A percentile compares a stretch with the other conserved stretches of the same genome.
Conservation (phyloP, 30 jellyfish, hydroid and myxozoan species). For the Aurelia aurita region DNA sequence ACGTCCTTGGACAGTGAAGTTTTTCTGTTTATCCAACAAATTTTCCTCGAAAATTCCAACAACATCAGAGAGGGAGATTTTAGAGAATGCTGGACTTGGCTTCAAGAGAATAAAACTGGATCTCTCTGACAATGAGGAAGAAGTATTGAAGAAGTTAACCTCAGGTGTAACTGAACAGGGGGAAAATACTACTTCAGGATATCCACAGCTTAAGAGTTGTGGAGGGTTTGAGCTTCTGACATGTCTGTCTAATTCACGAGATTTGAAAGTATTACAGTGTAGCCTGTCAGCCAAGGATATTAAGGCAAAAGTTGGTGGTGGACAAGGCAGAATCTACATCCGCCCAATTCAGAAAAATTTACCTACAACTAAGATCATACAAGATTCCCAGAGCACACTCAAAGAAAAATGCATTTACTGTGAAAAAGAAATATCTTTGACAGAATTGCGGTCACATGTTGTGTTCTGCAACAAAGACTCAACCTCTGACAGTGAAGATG, state of each 20-base stretch:
- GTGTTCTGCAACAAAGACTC: too few species aligned
- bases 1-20: too few species aligned
- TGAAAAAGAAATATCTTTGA: not conserved
- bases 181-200: not conserved
- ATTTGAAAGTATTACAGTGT: not conserved
- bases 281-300: not conserved
- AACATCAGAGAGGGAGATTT: not conserved
- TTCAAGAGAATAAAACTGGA: not conserved
- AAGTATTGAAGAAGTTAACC: slow-evolving; percentile 2
- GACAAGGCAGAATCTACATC: not conserved
- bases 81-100: not conserved
- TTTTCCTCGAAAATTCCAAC: too few species aligned
- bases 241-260: not conserved
- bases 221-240: not conserved
- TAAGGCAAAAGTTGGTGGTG: not conserved
- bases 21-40: too few species aligned
- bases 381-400: not conserved
- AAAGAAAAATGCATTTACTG: not conserved
- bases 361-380: too few species aligned
- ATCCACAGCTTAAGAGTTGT: not conserved
- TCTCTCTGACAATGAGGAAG: not conserved
- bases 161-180: not conserved
- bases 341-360: not conserved
- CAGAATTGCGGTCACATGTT: not conserved
- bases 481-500: too few species aligned